Conservation (phyloP, 2,888 invertebrate species). For the Drosophila anomelani region DNA sequence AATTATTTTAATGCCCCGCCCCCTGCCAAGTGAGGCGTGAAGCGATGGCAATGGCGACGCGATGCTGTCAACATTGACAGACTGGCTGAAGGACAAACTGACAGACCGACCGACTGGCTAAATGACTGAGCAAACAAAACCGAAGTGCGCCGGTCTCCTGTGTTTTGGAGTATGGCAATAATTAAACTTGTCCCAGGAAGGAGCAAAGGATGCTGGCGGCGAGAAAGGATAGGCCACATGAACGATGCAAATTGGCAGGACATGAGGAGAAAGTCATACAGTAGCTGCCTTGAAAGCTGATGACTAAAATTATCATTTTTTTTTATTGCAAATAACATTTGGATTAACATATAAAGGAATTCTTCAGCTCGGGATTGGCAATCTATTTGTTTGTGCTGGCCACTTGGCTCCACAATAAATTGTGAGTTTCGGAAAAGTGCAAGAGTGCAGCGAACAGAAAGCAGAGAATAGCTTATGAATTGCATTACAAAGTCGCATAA, state of each 20-base stretch:
- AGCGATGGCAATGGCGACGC: constrained; percentile 37
- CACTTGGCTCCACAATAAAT: constrained; percentile 70
- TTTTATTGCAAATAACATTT: constrained; percentile 32
- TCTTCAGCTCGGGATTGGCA: constrained; percentile 36
- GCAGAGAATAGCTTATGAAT: constrained; percentile 72
- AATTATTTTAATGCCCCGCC: constrained; percentile 75
- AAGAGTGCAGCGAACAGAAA: constrained; percentile 27
- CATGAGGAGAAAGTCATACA: background rate
- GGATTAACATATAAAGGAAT: constrained; percentile 68
- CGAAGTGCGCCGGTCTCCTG: constrained; percentile 34
- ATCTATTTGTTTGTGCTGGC: constrained; percentile 60
- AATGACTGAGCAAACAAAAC: constrained; percentile 71
- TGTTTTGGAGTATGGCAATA: constrained; percentile 54
- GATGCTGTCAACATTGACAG: constrained; percentile 50
- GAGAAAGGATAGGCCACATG: constrained; percentile 3
- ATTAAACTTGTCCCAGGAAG: constrained; percentile 62
- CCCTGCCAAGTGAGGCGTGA: constrained; percentile 65
- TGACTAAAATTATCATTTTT: constrained; percentile 3
- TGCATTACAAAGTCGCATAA: constrained; percentile 80
- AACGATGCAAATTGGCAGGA: background rate
- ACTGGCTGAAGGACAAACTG: constrained; percentile 52
- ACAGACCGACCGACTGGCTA: constrained; percentile 56
- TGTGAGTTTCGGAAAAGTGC: constrained; percentile 50
- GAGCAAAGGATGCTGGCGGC: constrained; percentile 10
- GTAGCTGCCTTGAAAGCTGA: background rate